Conservation (phyloP, 2,113 vertebrate species). For the Ceratotherium simum region DNA sequence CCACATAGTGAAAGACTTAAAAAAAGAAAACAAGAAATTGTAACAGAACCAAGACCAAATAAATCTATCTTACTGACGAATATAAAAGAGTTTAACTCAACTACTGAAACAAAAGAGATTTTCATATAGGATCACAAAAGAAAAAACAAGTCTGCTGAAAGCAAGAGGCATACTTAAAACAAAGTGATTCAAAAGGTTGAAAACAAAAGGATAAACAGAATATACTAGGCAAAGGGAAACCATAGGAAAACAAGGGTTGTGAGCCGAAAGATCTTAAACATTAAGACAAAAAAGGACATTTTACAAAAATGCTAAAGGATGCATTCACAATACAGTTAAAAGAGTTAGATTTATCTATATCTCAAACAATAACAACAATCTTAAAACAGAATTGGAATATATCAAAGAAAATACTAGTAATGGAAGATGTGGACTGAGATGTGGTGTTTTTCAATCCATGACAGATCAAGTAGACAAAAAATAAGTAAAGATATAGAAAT, state of each 20-base stretch:
- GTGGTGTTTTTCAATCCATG: background rate
- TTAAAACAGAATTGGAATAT: background rate
- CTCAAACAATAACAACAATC: background rate
- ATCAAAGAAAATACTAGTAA: background rate
- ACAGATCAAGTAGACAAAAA: background rate
- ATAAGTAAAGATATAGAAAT: background rate
- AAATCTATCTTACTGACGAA: background rate
- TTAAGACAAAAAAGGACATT: constrained; percentile 8
- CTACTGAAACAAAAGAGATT: background rate
- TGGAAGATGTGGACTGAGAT: background rate
- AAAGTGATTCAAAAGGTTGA: background rate
- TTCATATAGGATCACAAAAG: background rate
- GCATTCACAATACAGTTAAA: background rate
- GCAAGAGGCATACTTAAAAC: background rate
- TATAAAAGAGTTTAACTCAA: constrained; percentile 3
- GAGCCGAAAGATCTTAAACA: background rate
- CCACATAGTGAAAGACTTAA: background rate
- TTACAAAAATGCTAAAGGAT: constrained; percentile 37
- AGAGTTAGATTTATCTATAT: constrained; percentile 15
- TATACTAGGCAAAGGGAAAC: background rate
- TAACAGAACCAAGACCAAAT: background rate
- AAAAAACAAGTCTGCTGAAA: background rate
- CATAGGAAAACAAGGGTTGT: background rate
- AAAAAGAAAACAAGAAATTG: background rate
- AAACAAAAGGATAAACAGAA: constrained; percentile 8